Evolutionary conservation across 2,888 invertebrate genomes (phyloP), one percentile per base, ranked within the genome.

Genomic region (Steromphala cineraria): DNA sequence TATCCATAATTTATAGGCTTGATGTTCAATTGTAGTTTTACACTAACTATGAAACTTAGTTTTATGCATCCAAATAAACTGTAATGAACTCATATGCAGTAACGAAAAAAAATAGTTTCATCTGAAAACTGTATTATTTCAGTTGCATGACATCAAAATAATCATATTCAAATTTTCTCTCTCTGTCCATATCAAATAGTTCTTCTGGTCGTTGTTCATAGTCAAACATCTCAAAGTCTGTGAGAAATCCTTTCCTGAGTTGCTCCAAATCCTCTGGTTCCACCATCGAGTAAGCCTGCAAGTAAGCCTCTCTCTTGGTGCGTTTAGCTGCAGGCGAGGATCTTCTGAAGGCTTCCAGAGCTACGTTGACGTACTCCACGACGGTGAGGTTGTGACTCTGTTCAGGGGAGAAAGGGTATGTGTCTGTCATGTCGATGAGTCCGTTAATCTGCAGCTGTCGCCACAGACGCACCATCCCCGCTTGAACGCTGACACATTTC

Each of bases 221-320:
- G 8, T 71, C 71, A 40, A 71, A 71, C 71, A 71, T 71, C 36
- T 71, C 71, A 40, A 71, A 71, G 24, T 71, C 71, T 17, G 40
- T 15, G 15, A 71, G 15, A 40, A n/a, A 71, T 36, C n/a, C 8
- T 10, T 31, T 36, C 36, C 71, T 31, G 36, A 71, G 71, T 2
- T 71, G 19, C 36, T 71, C 71, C 71, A 71, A 19, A 17, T 71
- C 71, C n/a, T 71, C 36, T 15, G n/a, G 71, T 31, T 31, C 19
- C 8, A 71, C 40, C 40, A n/a, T 71, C 31, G 71, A 71, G 36
- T 71, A 71, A 4, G 71, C 71, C 36, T 71, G 71, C 71, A 71
- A 71, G n/a, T n/a, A 71, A 7, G 71, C 71, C 19, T 31, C 71
- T 19, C 19, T 31, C 71, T 71, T 71, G 71, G 28, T 71, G 15